These are phyloP conservation scores for Myiotriccus ornatus DNA, from an alignment of 2,797 vertebrate species.

Conservation along the genomic window DNA sequence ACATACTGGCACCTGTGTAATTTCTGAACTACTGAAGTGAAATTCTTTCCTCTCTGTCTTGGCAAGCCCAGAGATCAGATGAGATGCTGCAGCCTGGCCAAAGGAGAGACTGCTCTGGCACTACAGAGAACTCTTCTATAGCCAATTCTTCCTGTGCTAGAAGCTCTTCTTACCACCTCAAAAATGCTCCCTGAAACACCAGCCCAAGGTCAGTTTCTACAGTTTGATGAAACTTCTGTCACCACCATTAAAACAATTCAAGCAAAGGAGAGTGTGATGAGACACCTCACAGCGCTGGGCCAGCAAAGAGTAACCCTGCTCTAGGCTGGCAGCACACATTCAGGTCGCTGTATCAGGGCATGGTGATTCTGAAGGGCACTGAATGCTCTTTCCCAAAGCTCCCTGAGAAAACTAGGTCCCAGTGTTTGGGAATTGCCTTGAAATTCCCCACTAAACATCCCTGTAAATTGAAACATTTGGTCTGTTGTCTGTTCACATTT, in stretches of 20 bases:
- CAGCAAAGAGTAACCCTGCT: neutral
- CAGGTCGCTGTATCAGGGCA: neutral
- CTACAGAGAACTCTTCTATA: neutral
- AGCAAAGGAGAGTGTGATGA: neutral
- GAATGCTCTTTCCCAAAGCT: neutral
- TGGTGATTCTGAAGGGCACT: neutral
- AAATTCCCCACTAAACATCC: neutral
- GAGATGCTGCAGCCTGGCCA: neutral
- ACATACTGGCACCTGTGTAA: conserved; percentile 43
- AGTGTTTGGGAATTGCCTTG: neutral
- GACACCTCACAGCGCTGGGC: neutral
- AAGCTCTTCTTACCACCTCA: neutral
- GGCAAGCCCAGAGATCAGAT: conserved; percentile 36
- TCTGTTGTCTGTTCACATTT: neutral
- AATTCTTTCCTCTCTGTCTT: conserved; percentile 51
- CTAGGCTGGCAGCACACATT: neutral
- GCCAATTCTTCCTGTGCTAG: neutral
- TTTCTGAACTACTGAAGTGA: conserved; percentile 28
- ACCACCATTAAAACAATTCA: neutral
- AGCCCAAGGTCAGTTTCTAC: neutral
- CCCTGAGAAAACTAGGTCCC: neutral
- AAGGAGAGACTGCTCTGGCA: conserved; percentile 5
- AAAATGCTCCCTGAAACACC: neutral
- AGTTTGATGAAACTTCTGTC: neutral
- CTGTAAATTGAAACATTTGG: neutral